Percentiles rank a stretch among this genome's conserved stretches.
These are phyloP conservation scores for Ericerus pela DNA, from an alignment of 1,140 invertebrate species.

Conservation along the genomic window DNA sequence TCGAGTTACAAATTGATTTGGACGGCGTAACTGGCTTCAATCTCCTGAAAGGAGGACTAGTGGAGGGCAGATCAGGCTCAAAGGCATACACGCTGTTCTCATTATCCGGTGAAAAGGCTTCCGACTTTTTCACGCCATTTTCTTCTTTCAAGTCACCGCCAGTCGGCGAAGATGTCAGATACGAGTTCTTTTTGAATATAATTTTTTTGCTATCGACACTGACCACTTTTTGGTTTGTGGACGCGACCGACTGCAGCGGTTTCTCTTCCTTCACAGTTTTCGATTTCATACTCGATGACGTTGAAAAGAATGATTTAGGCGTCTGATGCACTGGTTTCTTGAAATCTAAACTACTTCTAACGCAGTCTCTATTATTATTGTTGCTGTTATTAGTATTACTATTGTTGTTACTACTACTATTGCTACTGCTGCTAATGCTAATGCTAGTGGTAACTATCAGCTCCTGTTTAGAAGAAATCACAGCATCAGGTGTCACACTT, in stretches of 20 bases:
- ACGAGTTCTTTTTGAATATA: slow-evolving; percentile 33
- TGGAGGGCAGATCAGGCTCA: slow-evolving; percentile 38
- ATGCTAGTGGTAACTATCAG: too few species aligned
- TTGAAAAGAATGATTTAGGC: slow-evolving; percentile 36
- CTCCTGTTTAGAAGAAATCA: too few species aligned
- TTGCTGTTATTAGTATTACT: too few species aligned
- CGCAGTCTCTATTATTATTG: too few species aligned
- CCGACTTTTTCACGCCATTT: slow-evolving; percentile 32
- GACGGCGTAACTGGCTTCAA: slow-evolving; percentile 15
- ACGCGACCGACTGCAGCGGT: neutral
- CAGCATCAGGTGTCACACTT: too few species aligned
- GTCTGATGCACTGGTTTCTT: too few species aligned
- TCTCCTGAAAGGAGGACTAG: slow-evolving; percentile 41
- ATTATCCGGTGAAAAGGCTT: slow-evolving; percentile 50
- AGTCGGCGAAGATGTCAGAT: too few species aligned
- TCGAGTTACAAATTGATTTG: slow-evolving; percentile 30
- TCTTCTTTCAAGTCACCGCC: slow-evolving; percentile 26
- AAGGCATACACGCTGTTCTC: slow-evolving; percentile 57
- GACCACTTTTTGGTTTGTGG: neutral
- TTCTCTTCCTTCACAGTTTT: too few species aligned
- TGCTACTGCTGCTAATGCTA: too few species aligned
- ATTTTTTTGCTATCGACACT: slow-evolving; percentile 29
- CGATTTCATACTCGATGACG: slow-evolving; percentile 25
- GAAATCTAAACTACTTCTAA: too few species aligned
- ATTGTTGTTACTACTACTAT: too few species aligned